These are phyloP conservation scores for Myripristis murdjan DNA, from an alignment of 2,797 vertebrate species.

Conservation along the genomic window DNA sequence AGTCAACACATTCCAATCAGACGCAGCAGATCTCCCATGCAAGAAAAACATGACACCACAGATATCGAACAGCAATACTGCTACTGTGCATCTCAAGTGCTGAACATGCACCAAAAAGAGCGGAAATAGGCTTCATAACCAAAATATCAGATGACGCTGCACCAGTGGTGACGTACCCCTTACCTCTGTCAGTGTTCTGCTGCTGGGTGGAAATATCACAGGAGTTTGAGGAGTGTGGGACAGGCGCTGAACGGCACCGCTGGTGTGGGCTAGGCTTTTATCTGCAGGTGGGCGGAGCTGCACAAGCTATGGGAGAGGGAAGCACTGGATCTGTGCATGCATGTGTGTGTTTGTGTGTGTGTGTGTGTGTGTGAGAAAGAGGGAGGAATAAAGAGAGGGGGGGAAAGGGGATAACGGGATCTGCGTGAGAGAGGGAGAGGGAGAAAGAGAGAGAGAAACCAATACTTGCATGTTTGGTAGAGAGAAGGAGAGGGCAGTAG, in stretches of 20 bases:
- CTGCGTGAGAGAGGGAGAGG: constrained; percentile 26
- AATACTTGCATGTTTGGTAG: not conserved
- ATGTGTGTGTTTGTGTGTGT: too few species aligned
- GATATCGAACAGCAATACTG: not conserved
- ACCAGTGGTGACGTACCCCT: constrained; percentile 68
- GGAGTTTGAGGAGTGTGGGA: constrained; percentile 83
- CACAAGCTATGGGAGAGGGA: constrained; percentile 71
- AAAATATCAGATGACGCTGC: constrained; percentile 10
- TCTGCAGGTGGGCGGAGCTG: constrained; percentile 95
- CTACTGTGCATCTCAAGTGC: not conserved
- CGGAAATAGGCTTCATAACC: not conserved
- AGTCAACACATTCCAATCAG: constrained; percentile 4
- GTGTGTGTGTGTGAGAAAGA: constrained; percentile 10
- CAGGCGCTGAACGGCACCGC: constrained; percentile 87
- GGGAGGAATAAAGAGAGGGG: constrained; percentile 9
- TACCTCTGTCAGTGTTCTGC: constrained; percentile 87
- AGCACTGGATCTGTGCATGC: constrained; percentile 7
- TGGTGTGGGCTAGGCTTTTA: constrained; percentile 94
- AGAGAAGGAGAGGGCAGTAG: constrained; percentile 12
- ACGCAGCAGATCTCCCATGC: not conserved
- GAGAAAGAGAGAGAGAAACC: constrained; percentile 8
- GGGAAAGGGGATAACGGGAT: constrained; percentile 32
- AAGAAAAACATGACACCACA: not conserved
- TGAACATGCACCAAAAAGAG: too few species aligned
- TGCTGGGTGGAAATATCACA: constrained; percentile 82